Base-by-base conservation (phyloP, 2,113 vertebrate species). In the Paedocypris sp. region DNA sequence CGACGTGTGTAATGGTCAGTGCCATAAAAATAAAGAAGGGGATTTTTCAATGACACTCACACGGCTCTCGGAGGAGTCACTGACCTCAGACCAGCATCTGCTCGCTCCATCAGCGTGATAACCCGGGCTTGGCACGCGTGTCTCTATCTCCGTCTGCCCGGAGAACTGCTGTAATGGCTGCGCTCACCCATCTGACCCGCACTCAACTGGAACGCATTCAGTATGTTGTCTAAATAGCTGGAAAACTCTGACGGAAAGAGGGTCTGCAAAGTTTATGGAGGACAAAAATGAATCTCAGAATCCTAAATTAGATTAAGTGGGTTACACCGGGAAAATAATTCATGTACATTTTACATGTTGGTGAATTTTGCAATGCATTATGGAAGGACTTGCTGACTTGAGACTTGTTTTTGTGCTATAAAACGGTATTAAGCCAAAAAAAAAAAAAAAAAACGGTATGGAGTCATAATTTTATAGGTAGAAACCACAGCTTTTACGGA, bases 111-210 rank as follows among this genome's bases (percentile, higher is more conserved):
- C 65, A 74, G 70, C 70, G 59, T 52, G 47, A 69, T 60, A 62
- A 64, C 67, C 54, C 52, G 25, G 53, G 36, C 58, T 65, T 70
- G 51, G 50, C 58, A 66, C 45, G 50, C 62, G 41, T 50, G 58
- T 42, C 69, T 75, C 67, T 65, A 64, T 64, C 60, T 35, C 52
- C 35, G 28, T 52, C 35, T 35, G 35, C 33, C 48, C 25, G 33
- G 38, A 54, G 32, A 50, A 54, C 67, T 68, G 69, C 70, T 68
- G 60, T 74, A 79, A 74, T 81, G 50, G 49, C 39, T 35, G 73
- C 76, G 64, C 62, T 73, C 75, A 58, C 36, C 61, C 61, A 61
- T 25, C 33, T 3, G 20, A 53, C 51, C 51, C 31, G 38, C 13
- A 15, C 26, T 13, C 2, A 31, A 29, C 6, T 41, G 9, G 42